Percentiles rank a stretch among this genome's conserved stretches.
phyloP scores from a whole-genome alignment of 2,888 invertebrate genomes.

The Allophyes oxyacanthae region DNA sequence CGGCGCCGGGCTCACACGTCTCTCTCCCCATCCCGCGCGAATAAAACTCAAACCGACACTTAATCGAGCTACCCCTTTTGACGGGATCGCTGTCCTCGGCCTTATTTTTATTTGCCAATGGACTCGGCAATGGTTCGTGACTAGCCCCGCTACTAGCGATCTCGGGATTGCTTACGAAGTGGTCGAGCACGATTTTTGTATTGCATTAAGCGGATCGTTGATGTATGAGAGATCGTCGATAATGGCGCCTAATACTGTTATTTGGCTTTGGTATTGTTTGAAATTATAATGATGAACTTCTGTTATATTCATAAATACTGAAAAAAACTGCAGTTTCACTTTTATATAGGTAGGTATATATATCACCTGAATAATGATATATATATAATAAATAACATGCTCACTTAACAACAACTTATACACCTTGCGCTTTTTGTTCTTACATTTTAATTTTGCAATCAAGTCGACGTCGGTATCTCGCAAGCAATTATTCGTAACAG shows the following conservation, averaged over 20 bases:
- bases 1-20: slow-evolving; percentile 82
- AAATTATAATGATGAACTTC: slow-evolving; percentile 12
- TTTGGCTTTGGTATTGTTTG: slow-evolving; percentile 28
- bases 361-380: too few relatives aligned
- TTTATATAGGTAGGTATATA: slow-evolving; percentile 41
- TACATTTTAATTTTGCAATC: slow-evolving; percentile 75
- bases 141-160: slow-evolving; percentile 65
- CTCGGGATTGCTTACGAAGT: slow-evolving; percentile 72
- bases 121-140: slow-evolving; percentile 64
- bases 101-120: slow-evolving; percentile 77
- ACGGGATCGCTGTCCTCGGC: slow-evolving; percentile 78
- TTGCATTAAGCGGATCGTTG: slow-evolving; percentile 66
- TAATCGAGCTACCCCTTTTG: slow-evolving; percentile 88
- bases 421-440: slow-evolving; percentile 68
- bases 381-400: slow-evolving; percentile 62
- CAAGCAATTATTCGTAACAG: slow-evolving; percentile 80
- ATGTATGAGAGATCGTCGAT: slow-evolving; percentile 56
- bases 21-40: slow-evolving; percentile 66
- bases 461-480: slow-evolving; percentile 68
- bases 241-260: slow-evolving; percentile 36
- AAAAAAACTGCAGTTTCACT: not conserved
- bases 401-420: slow-evolving; percentile 67
- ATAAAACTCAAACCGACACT: slow-evolving; percentile 86
- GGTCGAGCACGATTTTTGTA: slow-evolving; percentile 75
- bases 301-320: not conserved